Evolutionary conservation across 2,888 invertebrate species (phyloP).

Genomic region (Agrotis puta): DNA sequence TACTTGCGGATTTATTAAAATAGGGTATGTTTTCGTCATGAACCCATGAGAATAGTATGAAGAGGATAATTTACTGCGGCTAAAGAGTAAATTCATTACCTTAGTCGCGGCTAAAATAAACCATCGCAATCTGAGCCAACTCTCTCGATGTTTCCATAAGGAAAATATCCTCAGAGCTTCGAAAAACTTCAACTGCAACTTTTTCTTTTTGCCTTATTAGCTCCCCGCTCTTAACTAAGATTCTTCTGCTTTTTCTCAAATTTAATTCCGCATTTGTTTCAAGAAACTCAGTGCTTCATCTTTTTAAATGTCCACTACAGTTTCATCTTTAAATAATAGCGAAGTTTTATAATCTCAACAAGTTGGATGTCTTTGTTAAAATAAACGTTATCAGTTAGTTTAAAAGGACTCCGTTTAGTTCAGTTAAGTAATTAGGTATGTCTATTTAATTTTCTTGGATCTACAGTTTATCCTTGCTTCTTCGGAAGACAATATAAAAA

Average conservation of each 20-base stretch:
- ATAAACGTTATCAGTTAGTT: slow-evolving; percentile 30
- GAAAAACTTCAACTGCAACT: slow-evolving; percentile 83
- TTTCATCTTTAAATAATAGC: slow-evolving; percentile 59
- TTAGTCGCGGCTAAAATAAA: slow-evolving; percentile 74
- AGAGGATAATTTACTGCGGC: slow-evolving; percentile 69
- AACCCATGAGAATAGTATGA: slow-evolving; percentile 32
- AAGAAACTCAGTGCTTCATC: slow-evolving; percentile 68
- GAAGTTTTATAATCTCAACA: slow-evolving; percentile 51
- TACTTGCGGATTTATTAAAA: not conserved
- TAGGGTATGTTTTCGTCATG: not conserved
- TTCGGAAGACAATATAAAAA: slow-evolving; percentile 20
- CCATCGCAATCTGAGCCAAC: slow-evolving; percentile 76
- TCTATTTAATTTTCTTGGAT: slow-evolving; percentile 30
- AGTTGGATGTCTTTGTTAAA: slow-evolving; percentile 41
- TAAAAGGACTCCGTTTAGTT: slow-evolving; percentile 32
- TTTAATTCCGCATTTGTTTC: slow-evolving; percentile 78
- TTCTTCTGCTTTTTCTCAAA: slow-evolving; percentile 78
- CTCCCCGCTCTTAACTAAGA: slow-evolving; percentile 83
- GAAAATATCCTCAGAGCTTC: slow-evolving; percentile 80
- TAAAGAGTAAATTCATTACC: slow-evolving; percentile 77
- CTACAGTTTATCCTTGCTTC: slow-evolving; percentile 11
- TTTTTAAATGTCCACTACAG: slow-evolving; percentile 68
- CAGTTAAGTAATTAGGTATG: slow-evolving; percentile 39
- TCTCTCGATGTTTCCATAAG: slow-evolving; percentile 82
- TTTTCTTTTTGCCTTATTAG: slow-evolving; percentile 83